These are phyloP conservation scores for Acrocephalus arundinaceus DNA, from an alignment of 2,113 vertebrate genomes.

Conservation along the genomic window DNA sequence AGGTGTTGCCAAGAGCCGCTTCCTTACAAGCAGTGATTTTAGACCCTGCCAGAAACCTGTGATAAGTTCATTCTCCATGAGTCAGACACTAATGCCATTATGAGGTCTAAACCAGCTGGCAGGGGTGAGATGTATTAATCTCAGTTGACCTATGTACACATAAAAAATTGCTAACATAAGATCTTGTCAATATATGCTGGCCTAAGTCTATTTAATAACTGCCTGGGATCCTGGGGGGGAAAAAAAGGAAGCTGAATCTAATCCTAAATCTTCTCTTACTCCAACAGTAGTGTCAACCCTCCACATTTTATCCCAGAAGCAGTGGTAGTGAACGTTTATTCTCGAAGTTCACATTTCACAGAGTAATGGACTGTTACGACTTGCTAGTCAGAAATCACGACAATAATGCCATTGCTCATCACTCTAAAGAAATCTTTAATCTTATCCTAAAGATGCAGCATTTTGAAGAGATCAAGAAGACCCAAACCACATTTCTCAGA, in stretches of 20 bases:
- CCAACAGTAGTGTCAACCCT: neutral
- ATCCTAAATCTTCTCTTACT: neutral
- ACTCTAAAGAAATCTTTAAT: neutral
- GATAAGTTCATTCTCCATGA: neutral
- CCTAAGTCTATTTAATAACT: neutral
- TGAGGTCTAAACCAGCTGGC: neutral
- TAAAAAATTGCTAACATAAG: neutral
- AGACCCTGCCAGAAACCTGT: neutral
- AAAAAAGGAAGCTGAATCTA: neutral
- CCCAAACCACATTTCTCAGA: neutral
- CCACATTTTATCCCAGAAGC: neutral
- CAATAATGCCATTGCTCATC: neutral
- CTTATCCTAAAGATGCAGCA: neutral
- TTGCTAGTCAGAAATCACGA: neutral
- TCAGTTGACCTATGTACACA: neutral
- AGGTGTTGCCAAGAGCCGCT: neutral
- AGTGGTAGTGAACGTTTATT: neutral
- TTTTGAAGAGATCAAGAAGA: neutral
- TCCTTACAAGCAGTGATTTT: neutral
- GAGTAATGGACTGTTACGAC: neutral
- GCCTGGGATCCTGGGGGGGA: neutral
- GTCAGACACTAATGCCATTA: neutral
- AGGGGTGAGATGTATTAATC: neutral
- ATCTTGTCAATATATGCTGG: neutral
- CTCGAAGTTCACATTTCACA: neutral